Evolutionary conservation across 1,140 invertebrate species (phyloP), one percentile per base, ranked within the genome.

Genomic region (Aplysia californica): DNA sequence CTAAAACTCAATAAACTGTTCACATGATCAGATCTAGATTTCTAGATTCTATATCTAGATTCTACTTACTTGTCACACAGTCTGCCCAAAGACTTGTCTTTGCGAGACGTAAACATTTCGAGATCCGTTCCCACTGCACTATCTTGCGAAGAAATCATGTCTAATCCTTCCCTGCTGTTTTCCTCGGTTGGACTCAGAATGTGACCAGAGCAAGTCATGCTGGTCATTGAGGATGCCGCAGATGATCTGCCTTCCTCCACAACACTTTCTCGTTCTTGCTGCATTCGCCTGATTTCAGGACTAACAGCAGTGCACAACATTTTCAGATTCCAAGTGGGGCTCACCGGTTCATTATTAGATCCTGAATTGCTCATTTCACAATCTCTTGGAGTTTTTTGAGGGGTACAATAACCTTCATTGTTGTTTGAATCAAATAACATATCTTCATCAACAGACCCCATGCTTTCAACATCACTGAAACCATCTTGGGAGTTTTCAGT

Each of bases 31-130:
- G n/a, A n/a, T n/a, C n/a, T n/a, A n/a, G n/a, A n/a, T n/a, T n/a
- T n/a, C 44, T 21, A 70, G 31, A 55, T 55, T 21, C 3, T 29
- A 70, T 18, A 50, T 1, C 33, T 20, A 66, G 41, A 2, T 21
- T 5, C 3, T 33, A 73, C 80, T 72, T 83, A 90, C 89, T 85
- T 89, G 76, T 87, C 82, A 84, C 89, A 89, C 0, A 90, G 77
- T n/a, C 88, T 79, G 58, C 88, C 89, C n/a, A 90, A 78, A 10
- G 89, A 90, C 80, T 90, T 89, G 36, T 90, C 88, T 80, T 90
- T 90, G 39, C 87, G 79, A 23, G 84, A 87, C 1, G 80, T 81
- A 41, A 73, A 26, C 26, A 70, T 61, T 35, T 70, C 71, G 15
- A 61, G 3, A 23, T 76, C 75, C 65, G 69, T 70, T 33, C 82